A percentile compares a stretch with the other conserved stretches of the same genome.
Conservation (phyloP, 1,140 invertebrate genomes). For the Hesperophylax magnus region DNA sequence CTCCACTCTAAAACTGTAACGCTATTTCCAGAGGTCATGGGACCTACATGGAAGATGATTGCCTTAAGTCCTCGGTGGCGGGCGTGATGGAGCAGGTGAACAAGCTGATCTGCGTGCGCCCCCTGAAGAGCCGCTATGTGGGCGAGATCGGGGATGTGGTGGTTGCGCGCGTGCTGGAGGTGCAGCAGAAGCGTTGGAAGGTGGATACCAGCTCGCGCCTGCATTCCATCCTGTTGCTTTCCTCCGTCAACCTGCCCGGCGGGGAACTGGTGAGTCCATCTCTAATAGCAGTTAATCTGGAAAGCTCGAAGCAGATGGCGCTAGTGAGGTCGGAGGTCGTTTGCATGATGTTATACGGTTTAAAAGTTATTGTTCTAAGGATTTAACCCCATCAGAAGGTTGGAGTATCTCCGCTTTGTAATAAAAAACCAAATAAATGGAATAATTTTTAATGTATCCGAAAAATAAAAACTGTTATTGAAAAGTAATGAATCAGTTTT, state of each 20-base stretch:
- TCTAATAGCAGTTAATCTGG: too few species aligned
- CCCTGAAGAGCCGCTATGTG: constrained; percentile 90
- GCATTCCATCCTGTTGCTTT: constrained; percentile 90
- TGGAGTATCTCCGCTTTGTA: too few species aligned
- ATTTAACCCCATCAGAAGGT: too few species aligned
- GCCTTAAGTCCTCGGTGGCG: constrained; percentile 91
- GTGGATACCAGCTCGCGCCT: constrained; percentile 94
- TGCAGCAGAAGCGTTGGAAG: constrained; percentile 94
- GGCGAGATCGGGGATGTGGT: constrained; percentile 98
- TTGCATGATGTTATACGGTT: too few species aligned
- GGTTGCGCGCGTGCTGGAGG: constrained; percentile 93
- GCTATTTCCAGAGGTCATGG: constrained; percentile 88
- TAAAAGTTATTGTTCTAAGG: too few species aligned
- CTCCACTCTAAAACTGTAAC: too few species aligned
- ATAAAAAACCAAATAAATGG: too few species aligned
- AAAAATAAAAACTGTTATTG: too few species aligned
- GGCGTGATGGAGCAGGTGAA: constrained; percentile 95
- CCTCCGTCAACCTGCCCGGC: constrained; percentile 96
- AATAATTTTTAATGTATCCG: too few species aligned
- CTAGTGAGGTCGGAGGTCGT: too few species aligned
- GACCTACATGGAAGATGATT: constrained; percentile 89
- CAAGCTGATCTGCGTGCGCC: constrained; percentile 92
- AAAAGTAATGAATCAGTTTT: too few species aligned
- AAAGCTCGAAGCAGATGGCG: too few species aligned
- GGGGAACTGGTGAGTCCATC: constrained; percentile 86